Evolutionary conservation across 2,113 vertebrate genomes (phyloP).

Genomic region (Antechinus flavipes): DNA sequence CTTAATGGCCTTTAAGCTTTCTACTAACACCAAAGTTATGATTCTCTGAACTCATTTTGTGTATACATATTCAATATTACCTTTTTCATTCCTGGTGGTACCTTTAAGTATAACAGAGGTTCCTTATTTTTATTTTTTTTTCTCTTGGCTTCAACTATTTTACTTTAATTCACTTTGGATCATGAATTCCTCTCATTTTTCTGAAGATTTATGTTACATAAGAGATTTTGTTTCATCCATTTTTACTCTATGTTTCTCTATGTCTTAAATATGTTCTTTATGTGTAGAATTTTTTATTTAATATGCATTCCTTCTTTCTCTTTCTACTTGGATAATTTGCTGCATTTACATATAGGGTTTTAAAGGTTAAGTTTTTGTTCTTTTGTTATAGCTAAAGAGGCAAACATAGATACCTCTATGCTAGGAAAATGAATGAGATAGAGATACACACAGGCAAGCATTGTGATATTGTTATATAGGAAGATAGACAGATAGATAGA

Average conservation of each 20-base stretch:
- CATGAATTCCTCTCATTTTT: background rate
- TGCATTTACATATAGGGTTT: background rate
- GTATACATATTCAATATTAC: background rate
- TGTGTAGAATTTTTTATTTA: background rate
- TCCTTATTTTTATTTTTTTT: background rate
- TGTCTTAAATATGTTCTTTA: background rate
- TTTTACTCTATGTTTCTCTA: background rate
- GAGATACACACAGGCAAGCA: no score
- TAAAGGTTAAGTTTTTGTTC: background rate
- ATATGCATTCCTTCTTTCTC: background rate
- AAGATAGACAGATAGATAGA: no score
- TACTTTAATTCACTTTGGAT: background rate
- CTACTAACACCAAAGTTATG: background rate
- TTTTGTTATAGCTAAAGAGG: background rate
- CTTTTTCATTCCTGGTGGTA: background rate
- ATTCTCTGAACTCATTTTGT: background rate
- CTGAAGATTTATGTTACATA: background rate
- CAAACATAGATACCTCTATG: background rate
- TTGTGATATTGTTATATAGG: no score
- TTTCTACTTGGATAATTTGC: background rate
- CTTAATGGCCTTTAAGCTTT: background rate
- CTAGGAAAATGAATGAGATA: background rate
- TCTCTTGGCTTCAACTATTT: background rate
- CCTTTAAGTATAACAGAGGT: background rate
- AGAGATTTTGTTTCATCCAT: background rate